Evolutionary conservation across 2,113 vertebrate genomes (phyloP).

Genomic region (Anarrhichthys ocellatus): DNA sequence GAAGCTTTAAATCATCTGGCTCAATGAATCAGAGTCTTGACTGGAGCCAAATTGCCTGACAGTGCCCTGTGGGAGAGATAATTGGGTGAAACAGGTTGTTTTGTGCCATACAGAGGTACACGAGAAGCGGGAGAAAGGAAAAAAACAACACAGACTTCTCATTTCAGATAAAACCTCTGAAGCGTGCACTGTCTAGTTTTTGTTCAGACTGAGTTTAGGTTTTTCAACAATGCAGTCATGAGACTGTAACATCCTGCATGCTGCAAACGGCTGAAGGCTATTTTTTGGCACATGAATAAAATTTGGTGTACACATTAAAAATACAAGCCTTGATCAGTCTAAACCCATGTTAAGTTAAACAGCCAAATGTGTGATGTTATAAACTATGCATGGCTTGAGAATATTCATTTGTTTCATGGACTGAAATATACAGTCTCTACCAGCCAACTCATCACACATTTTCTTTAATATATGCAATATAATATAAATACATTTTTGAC

Average conservation of each 20-base stretch:
- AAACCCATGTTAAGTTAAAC: neutral
- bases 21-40: conserved; percentile 67
- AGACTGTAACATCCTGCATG: conserved; percentile 3
- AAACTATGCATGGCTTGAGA: neutral
- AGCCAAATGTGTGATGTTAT: conserved; percentile 8
- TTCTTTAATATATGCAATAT: neutral
- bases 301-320: conserved; percentile 3
- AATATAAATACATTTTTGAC: too few relatives aligned
- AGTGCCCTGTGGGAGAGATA: conserved; percentile 76
- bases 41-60: conserved; percentile 71
- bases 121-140: conserved; percentile 36
- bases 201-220: conserved; percentile 29
- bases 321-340: conserved; percentile 13
- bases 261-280: neutral
- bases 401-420: neutral
- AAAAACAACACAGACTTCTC: conserved; percentile 64
- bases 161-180: conserved; percentile 61
- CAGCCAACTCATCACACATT: neutral
- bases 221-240: conserved; percentile 12
- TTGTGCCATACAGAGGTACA: conserved; percentile 53
- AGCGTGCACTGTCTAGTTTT: conserved; percentile 41
- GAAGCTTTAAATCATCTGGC: conserved; percentile 73
- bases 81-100: conserved; percentile 77
- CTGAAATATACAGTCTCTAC: neutral
- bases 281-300: conserved; percentile 21